These are phyloP conservation scores for Steatornis caripensis DNA, from an alignment of 2,113 vertebrate species.

Conservation along the genomic window DNA sequence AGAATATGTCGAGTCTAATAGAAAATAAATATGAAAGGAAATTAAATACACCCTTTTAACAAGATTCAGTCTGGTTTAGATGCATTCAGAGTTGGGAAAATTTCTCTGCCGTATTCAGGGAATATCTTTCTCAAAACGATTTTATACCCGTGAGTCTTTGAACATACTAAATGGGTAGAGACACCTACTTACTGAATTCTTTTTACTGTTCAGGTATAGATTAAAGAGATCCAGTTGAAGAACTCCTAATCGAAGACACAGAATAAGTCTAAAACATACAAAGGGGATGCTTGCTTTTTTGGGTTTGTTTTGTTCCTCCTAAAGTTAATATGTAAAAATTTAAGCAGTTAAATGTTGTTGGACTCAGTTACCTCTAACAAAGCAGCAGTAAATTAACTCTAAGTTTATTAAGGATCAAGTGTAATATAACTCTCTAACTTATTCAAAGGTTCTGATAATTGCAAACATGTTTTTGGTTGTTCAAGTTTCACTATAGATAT, in stretches of 20 bases:
- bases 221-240: neutral
- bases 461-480: neutral
- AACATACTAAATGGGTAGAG: neutral
- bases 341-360: neutral
- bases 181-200: neutral
- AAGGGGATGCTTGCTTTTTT: neutral
- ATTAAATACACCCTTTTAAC: neutral
- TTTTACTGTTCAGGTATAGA: neutral
- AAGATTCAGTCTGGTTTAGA: neutral
- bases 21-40: neutral
- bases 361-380: neutral
- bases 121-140: neutral
- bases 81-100: neutral
- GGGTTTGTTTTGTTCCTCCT: neutral
- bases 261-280: neutral
- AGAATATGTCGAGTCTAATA: neutral
- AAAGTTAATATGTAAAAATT: neutral
- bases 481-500: neutral
- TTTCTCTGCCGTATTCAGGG: neutral
- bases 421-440: neutral
- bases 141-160: neutral
- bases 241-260: neutral
- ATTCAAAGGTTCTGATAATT: neutral
- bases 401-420: neutral
- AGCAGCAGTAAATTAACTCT: neutral